Evolutionary conservation across 2,113 vertebrate genomes (phyloP), one percentile per base, ranked within the genome.

Genomic region (Macrotus californicus): DNA sequence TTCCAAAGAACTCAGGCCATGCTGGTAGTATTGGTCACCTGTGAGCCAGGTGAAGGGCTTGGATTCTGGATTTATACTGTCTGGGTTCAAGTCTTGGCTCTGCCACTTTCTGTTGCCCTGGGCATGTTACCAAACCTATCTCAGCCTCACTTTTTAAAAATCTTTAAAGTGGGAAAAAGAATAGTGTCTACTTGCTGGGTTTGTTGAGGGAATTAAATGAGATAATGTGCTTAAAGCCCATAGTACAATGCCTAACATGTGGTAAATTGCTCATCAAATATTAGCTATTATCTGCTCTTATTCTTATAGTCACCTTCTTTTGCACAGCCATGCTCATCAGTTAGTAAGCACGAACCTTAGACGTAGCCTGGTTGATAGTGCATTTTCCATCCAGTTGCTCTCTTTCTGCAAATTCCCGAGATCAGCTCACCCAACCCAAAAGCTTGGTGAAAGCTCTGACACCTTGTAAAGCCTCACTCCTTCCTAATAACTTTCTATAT

Each of bases 401-500:
- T 93, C 56, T 75, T 75, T 67, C 21, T 93, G 77, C 7, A 85
- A 81, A 94, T 39, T 43, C 34, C 19, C 52, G 41, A 84, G 56
- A 61, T 64, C n/a, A 15, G 59, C 59, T 96, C 50, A 8, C 64
- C 18, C 39, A 73, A n/a, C 46, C 41, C 0, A 6, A 93, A n/a
- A 12, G 59, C 39, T 69, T 69, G 85, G 59, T 43, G 80, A 93
- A 92, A 97, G 43, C 61, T 91, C 88, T 88, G 94, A 96, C 69
- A 89, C 85, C 81, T 95, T 96, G 93, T 94, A 94, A 97, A 97
- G 82, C 39, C 43, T 93, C 77, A 59, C 92, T 95, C 88, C 91
- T 95, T 87, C 70, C 93, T 94, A 82, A 91, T 92, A 81, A 96
- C 52, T 85, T 96, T 96, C 82, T 86, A 0, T 61, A 5, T 94